Base-by-base conservation (phyloP, 2,797 vertebrate species). In the Cossypha caffra region DNA sequence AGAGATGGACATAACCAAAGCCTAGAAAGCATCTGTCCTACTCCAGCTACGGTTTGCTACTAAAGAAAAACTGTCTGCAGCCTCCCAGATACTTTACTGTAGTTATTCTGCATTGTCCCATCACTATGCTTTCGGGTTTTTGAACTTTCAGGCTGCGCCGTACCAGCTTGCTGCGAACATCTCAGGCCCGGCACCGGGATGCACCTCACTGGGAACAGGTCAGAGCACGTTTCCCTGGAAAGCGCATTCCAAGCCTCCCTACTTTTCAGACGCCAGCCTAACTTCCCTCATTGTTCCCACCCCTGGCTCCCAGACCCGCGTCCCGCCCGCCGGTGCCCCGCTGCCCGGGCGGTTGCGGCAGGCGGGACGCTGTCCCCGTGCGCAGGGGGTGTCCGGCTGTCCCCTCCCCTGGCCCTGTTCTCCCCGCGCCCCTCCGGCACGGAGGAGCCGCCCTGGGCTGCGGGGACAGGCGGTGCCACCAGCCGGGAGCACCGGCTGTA, bases 61-160 rank as follows among this genome's bases (percentile, higher is more conserved):
- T 25, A 17, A 64, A n/a, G 58, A 47, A 45, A 59, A 61, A 8
- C 16, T 26, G 5, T 10, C 62, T 24, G 4, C 9, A 58, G 17
- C 33, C 18, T 81, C 57, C 19, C n/a, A 58, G 26, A 71, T 23
- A 23, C 3, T 37, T 61, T 43, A 6, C 3, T 31, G 23, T 12
- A 43, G 16, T 25, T 20, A 7, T 9, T 29, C 28, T 21, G 21
- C 33, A 18, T 9, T 13, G 6, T 20, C 11, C 43, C 21, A 15
- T 25, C 8, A 2, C 31, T 9, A 1, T 0, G 4, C 33, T 26
- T 54, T 1, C 13, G 19, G 12, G 24, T 5, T 68, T 48, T 33
- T 9, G 1, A 3, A 23, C 57, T 47, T 4, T 33, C 74, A 47
- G 43, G 28, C 52, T 4, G 38, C 4, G 40, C 23, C 1, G 0